Evolutionary conservation across 2,888 invertebrate genomes (phyloP).

Genomic region (Sceliomorpha sp.): DNA sequence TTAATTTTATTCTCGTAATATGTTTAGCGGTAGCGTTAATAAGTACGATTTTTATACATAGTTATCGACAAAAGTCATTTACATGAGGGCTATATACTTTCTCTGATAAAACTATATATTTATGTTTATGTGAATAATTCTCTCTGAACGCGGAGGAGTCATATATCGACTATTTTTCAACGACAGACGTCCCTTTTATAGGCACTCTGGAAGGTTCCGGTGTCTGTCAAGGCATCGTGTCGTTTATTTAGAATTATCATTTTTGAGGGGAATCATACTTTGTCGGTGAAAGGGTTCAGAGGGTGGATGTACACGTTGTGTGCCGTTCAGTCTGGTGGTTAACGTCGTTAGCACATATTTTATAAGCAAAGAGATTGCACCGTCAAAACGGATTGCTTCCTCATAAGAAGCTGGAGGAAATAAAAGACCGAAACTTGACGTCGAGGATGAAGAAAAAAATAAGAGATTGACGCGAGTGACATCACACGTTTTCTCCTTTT

Average conservation of each 20-base stretch:
- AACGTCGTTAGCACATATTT: constrained; percentile 56
- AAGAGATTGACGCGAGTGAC: constrained; percentile 36
- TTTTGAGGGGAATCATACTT: constrained; percentile 53
- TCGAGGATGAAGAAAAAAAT: not conserved
- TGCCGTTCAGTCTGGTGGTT: constrained; percentile 34
- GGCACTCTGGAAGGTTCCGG: constrained; percentile 50
- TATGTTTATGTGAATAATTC: constrained; percentile 16
- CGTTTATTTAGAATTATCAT: constrained; percentile 50
- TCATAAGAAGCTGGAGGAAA: constrained; percentile 39
- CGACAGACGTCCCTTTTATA: constrained; percentile 39
- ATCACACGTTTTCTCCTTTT: constrained; percentile 14
- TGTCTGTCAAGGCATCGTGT: constrained; percentile 38
- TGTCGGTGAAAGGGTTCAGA: constrained; percentile 53
- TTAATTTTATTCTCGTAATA: too few species aligned
- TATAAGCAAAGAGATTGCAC: constrained; percentile 52
- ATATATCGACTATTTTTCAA: constrained; percentile 24
- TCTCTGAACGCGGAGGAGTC: constrained; percentile 23
- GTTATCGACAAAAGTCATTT: constrained; percentile 8
- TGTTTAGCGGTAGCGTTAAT: too few species aligned
- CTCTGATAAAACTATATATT: too few species aligned
- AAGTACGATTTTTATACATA: too few species aligned
- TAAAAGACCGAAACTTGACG: constrained; percentile 2
- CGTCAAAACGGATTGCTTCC: constrained; percentile 58
- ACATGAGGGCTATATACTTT: too few species aligned
- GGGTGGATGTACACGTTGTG: constrained; percentile 36